These are phyloP conservation scores for Drosophila melanogaster DNA, from an alignment of 1,140 invertebrate genomes.

Conservation along the genomic window Release_6_plus_ISO1_MT NC_004354.4:5037001-5037500, in stretches of 20 bases:
- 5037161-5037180: constrained; percentile 24
- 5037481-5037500: constrained; percentile 60
- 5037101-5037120: constrained; percentile 9
- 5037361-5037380: constrained; percentile 24
- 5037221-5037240: constrained; percentile 32
- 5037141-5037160: constrained; percentile 34
- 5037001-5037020: not conserved
- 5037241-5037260: constrained; percentile 29
- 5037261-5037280: constrained; percentile 36
- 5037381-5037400: constrained; percentile 48
- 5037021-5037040: not conserved
- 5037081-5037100: not conserved
- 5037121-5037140: constrained; percentile 20
- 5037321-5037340: constrained; percentile 27
- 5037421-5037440: constrained; percentile 39
- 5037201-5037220: constrained; percentile 42
- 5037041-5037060: not conserved
- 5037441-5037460: constrained; percentile 39
- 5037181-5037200: not conserved
- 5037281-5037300: constrained; percentile 38
- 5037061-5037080: not conserved
- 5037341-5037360: not conserved
- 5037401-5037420: constrained; percentile 58
- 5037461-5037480: constrained; percentile 61
- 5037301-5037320: constrained; percentile 45